Evolutionary conservation across 2,113 vertebrate species (phyloP).

Genomic region (Semnornis frantzii): DNA sequence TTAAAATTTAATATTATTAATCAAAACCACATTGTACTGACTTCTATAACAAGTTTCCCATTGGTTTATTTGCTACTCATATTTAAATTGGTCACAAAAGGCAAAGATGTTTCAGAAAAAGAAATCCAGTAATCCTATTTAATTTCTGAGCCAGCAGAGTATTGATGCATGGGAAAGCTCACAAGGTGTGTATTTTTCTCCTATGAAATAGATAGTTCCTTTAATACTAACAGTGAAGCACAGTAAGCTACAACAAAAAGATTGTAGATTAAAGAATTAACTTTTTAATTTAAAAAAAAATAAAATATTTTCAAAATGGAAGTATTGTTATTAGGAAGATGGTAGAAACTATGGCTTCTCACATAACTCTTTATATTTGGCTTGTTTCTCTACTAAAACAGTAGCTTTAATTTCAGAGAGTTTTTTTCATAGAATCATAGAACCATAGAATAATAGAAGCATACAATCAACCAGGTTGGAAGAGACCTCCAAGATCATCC

Average conservation of each 20-base stretch:
- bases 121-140: neutral
- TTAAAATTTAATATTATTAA: too few species aligned
- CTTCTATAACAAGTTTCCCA: neutral
- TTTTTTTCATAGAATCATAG: neutral
- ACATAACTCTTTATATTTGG: neutral
- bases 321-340: neutral
- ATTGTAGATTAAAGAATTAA: neutral
- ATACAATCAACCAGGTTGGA: too few species aligned
- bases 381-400: neutral
- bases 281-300: neutral
- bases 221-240: neutral
- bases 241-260: neutral
- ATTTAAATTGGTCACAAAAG: neutral
- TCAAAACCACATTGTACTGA: neutral
- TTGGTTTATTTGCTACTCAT: neutral
- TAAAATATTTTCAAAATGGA: neutral
- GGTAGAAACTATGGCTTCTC: neutral
- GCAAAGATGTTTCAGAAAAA: neutral
- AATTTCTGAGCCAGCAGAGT: conserved; percentile 13
- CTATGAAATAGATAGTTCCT: neutral
- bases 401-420: neutral
- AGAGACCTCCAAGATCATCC: too few species aligned
- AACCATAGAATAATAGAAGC: too few species aligned
- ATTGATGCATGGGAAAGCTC: neutral
- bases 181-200: neutral